phyloP scores from a whole-genome alignment of 2,797 vertebrate species.

The Heliangelus exortis region DNA sequence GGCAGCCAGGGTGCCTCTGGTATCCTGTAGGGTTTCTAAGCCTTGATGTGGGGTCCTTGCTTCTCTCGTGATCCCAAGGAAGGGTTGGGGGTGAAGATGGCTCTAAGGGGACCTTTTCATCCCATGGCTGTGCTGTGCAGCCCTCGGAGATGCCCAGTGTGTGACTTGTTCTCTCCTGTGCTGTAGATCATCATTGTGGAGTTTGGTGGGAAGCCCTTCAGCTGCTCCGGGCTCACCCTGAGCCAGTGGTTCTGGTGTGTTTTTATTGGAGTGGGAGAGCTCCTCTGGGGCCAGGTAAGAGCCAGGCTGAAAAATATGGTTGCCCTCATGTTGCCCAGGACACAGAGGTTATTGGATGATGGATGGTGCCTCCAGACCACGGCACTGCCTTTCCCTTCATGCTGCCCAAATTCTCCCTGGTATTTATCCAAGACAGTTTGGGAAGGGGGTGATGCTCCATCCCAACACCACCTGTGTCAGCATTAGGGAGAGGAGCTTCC shows the following conservation, averaged over 20 bases:
- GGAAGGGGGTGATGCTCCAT: not conserved
- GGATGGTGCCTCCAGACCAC: accelerated
- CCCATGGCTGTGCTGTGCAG: accelerated
- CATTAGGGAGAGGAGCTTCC: not conserved
- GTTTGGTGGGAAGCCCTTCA: slow-evolving; percentile 96
- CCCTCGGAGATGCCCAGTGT: not conserved
- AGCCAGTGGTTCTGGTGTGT: slow-evolving; percentile 98
- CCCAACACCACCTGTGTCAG: not conserved
- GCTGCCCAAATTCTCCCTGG: not conserved
- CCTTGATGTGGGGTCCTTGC: not conserved
- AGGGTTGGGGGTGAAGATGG: not conserved
- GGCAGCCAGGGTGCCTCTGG: accelerated
- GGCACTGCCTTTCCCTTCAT: accelerated
- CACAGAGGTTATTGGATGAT: too few species aligned
- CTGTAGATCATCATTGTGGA: slow-evolving; percentile 94
- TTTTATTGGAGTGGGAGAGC: slow-evolving; percentile 94
- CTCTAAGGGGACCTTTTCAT: accelerated
- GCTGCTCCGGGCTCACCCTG: slow-evolving; percentile 90
- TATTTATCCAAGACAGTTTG: not conserved
- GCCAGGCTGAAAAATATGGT: not conserved
- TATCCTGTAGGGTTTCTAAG: not conserved
- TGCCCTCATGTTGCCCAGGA: not conserved
- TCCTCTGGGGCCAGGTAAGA: slow-evolving; percentile 97
- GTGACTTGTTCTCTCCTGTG: not conserved
- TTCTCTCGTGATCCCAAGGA: not conserved